A percentile compares a stretch with the other conserved stretches of the same genome.
phyloP scores from a whole-genome alignment of 1,140 invertebrate genomes.

The Berghia stephanieae region DNA sequence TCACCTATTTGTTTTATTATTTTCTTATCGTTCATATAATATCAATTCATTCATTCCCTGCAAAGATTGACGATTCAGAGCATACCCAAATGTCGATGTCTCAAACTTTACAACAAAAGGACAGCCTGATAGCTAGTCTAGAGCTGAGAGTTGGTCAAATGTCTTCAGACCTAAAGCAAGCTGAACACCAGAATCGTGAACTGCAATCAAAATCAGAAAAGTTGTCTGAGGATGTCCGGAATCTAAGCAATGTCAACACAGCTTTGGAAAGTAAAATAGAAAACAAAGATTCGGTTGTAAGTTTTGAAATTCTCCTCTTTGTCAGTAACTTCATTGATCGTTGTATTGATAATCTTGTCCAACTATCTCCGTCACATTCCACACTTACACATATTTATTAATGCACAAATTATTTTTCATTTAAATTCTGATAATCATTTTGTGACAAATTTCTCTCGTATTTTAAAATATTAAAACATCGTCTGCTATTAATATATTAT shows the following conservation, averaged over 20 bases:
- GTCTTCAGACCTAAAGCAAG: conserved; percentile 28
- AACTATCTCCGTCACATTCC: too few species aligned
- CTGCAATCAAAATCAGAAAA: conserved; percentile 42
- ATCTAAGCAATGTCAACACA: conserved; percentile 42
- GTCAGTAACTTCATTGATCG: too few species aligned
- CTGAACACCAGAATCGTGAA: conserved; percentile 42
- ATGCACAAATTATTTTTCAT: too few species aligned
- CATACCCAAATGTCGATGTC: conserved; percentile 31
- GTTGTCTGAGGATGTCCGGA: conserved; percentile 48
- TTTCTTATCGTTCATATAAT: background rate
- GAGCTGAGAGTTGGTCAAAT: conserved; percentile 45
- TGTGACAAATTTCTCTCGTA: too few species aligned
- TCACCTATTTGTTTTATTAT: background rate
- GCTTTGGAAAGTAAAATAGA: conserved; percentile 49
- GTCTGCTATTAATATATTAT: too few species aligned
- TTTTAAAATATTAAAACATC: too few species aligned
- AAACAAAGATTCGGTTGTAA: conserved; percentile 46
- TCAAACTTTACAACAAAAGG: conserved; percentile 43
- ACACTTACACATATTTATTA: too few species aligned
- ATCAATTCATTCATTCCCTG: too few species aligned
- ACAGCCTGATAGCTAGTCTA: conserved; percentile 40
- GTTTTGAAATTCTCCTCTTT: too few species aligned
- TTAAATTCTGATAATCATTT: too few species aligned
- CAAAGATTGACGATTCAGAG: conserved; percentile 48
- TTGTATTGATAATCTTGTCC: too few species aligned